Evolutionary conservation across 2,888 invertebrate species (phyloP).

Genomic region (Hofmannophila pseudospretella): DNA sequence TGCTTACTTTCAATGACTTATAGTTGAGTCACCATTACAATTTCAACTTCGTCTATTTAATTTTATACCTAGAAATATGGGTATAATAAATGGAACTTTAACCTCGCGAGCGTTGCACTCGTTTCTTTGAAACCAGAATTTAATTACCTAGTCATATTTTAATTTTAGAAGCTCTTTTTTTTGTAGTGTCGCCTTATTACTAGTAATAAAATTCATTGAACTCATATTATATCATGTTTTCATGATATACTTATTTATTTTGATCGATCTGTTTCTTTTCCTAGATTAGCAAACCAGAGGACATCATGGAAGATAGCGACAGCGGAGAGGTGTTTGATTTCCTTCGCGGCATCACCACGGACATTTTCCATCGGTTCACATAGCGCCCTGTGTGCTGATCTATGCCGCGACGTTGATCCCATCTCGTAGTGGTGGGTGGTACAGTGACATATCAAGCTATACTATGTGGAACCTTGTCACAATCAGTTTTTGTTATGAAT

Average conservation of each 20-base stretch:
- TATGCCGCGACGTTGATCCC: neutral
- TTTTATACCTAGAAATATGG: slow-evolving; percentile 1
- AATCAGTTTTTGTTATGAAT: no score
- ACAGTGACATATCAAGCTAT: no score
- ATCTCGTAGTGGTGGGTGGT: neutral
- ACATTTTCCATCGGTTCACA: slow-evolving; percentile 58
- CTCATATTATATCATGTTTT: no score
- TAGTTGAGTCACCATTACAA: slow-evolving; percentile 1
- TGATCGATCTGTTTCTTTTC: no score
- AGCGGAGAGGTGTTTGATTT: slow-evolving; percentile 58
- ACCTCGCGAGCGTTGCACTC: slow-evolving; percentile 1
- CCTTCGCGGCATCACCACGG: slow-evolving; percentile 61
- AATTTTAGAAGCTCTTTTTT: neutral
- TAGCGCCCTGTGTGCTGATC: slow-evolving; percentile 22
- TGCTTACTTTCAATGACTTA: neutral
- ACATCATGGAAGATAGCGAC: slow-evolving; percentile 33
- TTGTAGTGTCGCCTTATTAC: no score
- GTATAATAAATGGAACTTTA: slow-evolving; percentile 4
- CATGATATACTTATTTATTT: no score
- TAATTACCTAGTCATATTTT: slow-evolving; percentile 1
- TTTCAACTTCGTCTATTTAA: slow-evolving; percentile 3
- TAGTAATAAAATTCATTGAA: no score
- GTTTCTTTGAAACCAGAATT: neutral
- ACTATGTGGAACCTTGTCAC: no score
- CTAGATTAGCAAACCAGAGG: slow-evolving; percentile 36